These are phyloP conservation scores for Coptodon rendalli DNA, from an alignment of 2,113 vertebrate genomes.

Conservation along the genomic window DNA sequence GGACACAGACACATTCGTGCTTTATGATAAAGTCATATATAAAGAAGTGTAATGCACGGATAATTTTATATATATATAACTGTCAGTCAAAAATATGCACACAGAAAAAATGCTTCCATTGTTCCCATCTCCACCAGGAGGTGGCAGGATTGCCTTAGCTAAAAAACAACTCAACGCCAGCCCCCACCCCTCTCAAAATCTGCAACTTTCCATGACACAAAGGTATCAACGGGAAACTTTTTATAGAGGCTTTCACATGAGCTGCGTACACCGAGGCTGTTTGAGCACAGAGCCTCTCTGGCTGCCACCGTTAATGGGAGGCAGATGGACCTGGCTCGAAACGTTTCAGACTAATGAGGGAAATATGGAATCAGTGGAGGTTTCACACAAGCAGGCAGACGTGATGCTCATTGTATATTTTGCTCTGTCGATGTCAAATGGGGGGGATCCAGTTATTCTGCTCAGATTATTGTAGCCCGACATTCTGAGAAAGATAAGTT, in stretches of 20 bases:
- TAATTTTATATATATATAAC: background rate
- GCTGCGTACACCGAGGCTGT: background rate
- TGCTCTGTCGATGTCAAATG: background rate
- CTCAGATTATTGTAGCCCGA: background rate
- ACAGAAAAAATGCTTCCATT: background rate
- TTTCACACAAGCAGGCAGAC: conserved; percentile 29
- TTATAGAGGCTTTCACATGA: conserved; percentile 34
- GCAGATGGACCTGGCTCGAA: conserved; percentile 38
- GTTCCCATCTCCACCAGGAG: conserved; percentile 29
- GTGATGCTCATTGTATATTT: conserved; percentile 14
- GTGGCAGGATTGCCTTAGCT: conserved; percentile 43
- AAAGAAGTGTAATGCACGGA: background rate
- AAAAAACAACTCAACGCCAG: background rate
- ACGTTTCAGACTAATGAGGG: conserved; percentile 28
- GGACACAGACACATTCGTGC: background rate
- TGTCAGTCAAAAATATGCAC: background rate
- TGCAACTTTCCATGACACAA: conserved; percentile 45
- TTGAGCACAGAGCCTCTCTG: conserved; percentile 18
- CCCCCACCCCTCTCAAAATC: background rate
- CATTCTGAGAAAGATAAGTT: background rate
- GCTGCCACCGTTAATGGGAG: conserved; percentile 45
- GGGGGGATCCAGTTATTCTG: background rate
- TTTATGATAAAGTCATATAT: background rate
- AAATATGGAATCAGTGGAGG: conserved; percentile 26
- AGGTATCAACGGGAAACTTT: conserved; percentile 41